Evolutionary conservation across 1,140 invertebrate genomes (phyloP).

Genomic region (Drosophila jambulina): DNA sequence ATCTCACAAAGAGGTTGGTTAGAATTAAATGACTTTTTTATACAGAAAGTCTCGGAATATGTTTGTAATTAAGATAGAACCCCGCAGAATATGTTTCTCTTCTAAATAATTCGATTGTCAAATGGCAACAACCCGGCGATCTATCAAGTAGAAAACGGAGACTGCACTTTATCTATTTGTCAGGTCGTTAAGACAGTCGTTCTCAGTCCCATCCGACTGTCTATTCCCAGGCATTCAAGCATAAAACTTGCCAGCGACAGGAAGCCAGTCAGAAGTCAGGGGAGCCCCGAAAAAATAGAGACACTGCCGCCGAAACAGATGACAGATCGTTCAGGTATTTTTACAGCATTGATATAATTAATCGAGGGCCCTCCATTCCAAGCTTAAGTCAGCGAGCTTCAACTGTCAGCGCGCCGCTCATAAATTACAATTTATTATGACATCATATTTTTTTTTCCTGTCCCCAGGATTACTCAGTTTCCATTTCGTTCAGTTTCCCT

Average conservation of each 20-base stretch:
- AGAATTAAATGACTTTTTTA: neutral
- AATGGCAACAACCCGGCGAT: conserved; percentile 50
- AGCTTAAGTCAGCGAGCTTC: conserved; percentile 43
- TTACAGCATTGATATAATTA: conserved; percentile 57
- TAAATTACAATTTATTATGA: conserved; percentile 81
- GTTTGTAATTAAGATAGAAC: conserved; percentile 22
- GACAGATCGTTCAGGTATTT: conserved; percentile 73
- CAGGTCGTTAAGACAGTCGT: conserved; percentile 61
- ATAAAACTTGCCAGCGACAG: conserved; percentile 69
- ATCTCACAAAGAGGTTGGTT: neutral
- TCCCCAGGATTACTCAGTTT: conserved; percentile 59
- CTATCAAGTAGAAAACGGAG: conserved; percentile 51
- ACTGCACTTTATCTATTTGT: conserved; percentile 73
- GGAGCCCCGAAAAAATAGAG: conserved; percentile 22
- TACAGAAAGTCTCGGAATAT: neutral
- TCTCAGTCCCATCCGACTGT: conserved; percentile 18
- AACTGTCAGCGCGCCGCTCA: conserved; percentile 54
- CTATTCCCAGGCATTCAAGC: conserved; percentile 72
- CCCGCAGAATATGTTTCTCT: conserved; percentile 2
- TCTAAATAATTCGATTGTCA: conserved; percentile 54
- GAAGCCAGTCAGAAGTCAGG: conserved; percentile 34
- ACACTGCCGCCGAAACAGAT: conserved; percentile 44
- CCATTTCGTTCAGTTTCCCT: conserved; percentile 40
- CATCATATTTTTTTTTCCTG: conserved; percentile 55
- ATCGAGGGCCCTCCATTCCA: conserved; percentile 17